These are phyloP conservation scores for Magallana ariakensis DNA, from an alignment of 1,140 invertebrate genomes.

Conservation along the genomic window DNA sequence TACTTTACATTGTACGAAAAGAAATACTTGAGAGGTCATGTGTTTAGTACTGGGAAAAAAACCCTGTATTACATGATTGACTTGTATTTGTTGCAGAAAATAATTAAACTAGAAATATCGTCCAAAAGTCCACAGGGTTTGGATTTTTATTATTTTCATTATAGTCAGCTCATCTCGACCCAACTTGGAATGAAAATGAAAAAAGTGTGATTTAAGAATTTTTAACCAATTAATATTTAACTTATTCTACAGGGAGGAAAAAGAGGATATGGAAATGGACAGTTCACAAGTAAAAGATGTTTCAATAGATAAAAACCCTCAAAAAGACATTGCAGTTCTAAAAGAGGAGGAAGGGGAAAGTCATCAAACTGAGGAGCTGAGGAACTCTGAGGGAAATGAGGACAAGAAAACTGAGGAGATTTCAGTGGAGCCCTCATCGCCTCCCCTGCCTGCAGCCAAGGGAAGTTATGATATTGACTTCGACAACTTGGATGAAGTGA, in stretches of 20 bases:
- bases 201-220: no score
- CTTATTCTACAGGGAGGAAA: slow-evolving; percentile 14
- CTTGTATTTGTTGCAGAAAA: no score
- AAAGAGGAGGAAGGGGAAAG: not conserved
- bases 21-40: no score
- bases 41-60: no score
- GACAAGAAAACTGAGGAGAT: not conserved
- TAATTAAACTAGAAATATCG: no score
- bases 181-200: no score
- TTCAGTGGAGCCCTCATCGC: not conserved
- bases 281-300: not conserved
- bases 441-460: slow-evolving; percentile 35
- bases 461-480: slow-evolving; percentile 50
- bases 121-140: no score
- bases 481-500: slow-evolving; percentile 53
- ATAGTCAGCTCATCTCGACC: no score
- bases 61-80: no score
- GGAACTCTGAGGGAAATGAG: not conserved
- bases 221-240: no score
- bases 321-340: not conserved
- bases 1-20: no score
- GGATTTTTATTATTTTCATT: no score
- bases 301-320: not conserved
- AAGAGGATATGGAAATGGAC: slow-evolving; percentile 39
- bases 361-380: not conserved